phyloP scores from a whole-genome alignment of 2,888 invertebrate species.

The Ypsolopha sequella region DNA sequence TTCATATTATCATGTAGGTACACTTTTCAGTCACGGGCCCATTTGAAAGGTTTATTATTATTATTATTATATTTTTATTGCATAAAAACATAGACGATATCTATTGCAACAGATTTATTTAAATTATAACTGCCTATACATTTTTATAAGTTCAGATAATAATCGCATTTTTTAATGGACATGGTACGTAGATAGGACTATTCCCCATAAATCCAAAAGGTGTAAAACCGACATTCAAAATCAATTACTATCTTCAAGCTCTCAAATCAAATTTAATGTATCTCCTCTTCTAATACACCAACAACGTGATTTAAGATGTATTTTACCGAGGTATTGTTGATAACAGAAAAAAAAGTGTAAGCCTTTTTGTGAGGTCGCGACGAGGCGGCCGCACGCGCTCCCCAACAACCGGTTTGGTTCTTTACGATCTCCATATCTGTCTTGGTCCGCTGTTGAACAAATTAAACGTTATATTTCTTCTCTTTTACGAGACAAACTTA shows the following conservation, averaged over 20 bases:
- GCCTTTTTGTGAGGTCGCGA: constrained; percentile 68
- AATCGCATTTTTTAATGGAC: not conserved
- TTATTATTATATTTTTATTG: no score
- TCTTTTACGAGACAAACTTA: constrained; percentile 59
- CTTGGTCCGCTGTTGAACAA: constrained; percentile 63
- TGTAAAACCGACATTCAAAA: not conserved
- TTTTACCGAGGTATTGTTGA: constrained; percentile 54
- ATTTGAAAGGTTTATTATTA: no score
- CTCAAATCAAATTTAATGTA: constrained; percentile 42
- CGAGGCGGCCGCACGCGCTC: constrained; percentile 62
- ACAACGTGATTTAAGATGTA: constrained; percentile 53
- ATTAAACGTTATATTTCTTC: constrained; percentile 69
- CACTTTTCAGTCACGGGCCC: no score
- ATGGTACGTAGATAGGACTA: not conserved
- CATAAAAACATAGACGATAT: no score
- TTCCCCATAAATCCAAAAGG: not conserved
- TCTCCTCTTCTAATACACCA: constrained; percentile 36
- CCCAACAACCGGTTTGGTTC: constrained; percentile 56
- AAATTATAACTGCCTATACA: no score
- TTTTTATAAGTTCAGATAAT: not conserved
- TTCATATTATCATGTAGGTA: no score
- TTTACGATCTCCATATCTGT: constrained; percentile 68
- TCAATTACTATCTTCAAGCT: constrained; percentile 20
- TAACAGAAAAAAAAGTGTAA: constrained; percentile 60
- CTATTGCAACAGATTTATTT: no score